Conservation (phyloP, 2,113 vertebrate species). For the Nesogale talazaci region DNA sequence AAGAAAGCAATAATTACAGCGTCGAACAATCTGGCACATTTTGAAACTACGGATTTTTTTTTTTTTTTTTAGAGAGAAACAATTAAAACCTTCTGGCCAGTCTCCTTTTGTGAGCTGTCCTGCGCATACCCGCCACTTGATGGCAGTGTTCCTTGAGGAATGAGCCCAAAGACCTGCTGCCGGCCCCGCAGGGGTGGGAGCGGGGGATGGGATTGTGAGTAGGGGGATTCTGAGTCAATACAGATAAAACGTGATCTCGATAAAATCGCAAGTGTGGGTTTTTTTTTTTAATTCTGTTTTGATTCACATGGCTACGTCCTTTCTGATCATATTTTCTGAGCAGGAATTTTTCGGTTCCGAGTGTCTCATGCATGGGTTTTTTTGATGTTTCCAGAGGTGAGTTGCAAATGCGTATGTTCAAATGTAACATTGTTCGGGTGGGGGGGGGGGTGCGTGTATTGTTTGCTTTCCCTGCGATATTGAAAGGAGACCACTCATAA, state of each 20-base stretch:
- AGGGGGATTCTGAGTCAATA: background rate
- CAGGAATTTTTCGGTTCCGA: constrained; percentile 41
- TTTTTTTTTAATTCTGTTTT: background rate
- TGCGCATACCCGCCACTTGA: constrained; percentile 34
- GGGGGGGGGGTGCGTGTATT: background rate
- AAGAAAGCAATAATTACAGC: background rate
- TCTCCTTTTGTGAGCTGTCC: background rate
- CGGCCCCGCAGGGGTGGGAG: rapidly evolving
- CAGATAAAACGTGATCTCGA: constrained; percentile 64
- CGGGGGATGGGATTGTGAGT: rapidly evolving
- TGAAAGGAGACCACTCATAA: constrained; percentile 13
- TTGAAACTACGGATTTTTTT: background rate
- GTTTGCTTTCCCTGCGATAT: background rate
- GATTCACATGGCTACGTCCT: constrained; percentile 1
- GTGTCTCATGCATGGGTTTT: background rate
- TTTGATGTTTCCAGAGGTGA: constrained; percentile 33
- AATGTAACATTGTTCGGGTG: background rate
- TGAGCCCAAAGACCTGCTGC: background rate
- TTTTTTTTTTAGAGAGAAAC: background rate
- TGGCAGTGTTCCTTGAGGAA: constrained; percentile 76
- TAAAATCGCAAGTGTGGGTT: constrained; percentile 59
- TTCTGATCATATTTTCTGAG: constrained; percentile 40
- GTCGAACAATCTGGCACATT: background rate
- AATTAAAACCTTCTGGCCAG: background rate
- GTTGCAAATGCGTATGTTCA: background rate